Percentiles rank a stretch among this genome's conserved stretches.
Evolutionary conservation across 2,888 invertebrate genomes (phyloP).

Genomic region (Agrotis clavis): DNA sequence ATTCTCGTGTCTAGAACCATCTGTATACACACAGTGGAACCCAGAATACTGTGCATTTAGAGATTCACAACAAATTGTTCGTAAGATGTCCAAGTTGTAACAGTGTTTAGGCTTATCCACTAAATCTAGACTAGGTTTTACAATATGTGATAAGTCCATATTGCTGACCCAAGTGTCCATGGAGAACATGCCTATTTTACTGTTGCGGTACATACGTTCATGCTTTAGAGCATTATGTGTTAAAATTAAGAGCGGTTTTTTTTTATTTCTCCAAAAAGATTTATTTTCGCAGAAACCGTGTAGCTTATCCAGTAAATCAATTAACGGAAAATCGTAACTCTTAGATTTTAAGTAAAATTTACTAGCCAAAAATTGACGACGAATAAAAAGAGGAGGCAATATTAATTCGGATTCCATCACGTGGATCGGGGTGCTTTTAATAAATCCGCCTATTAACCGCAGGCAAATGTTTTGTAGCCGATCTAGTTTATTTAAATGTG

Average conservation of each 20-base stretch:
- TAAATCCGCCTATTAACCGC: not conserved
- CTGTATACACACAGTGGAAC: not conserved
- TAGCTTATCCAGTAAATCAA: not conserved
- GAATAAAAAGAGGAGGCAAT: not conserved
- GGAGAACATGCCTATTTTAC: not conserved
- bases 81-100: not conserved
- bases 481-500: too few species aligned
- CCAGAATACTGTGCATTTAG: not conserved
- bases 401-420: conserved; percentile 4
- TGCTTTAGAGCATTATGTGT: not conserved
- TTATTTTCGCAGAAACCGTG: conserved; percentile 1
- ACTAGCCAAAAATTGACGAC: conserved; percentile 1
- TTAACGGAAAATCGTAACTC: not conserved
- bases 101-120: not conserved
- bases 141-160: too few species aligned
- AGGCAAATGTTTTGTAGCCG: conserved; percentile 2
- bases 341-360: conserved; percentile 12
- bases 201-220: not conserved
- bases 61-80: not conserved
- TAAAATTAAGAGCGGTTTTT: not conserved
- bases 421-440: conserved; percentile 6
- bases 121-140: too few species aligned
- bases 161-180: not conserved
- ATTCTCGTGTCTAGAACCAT: not conserved
- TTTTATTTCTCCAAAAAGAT: not conserved